Base-by-base conservation (phyloP, 2,797 vertebrate genomes). In the Mustela erminea region DNA sequence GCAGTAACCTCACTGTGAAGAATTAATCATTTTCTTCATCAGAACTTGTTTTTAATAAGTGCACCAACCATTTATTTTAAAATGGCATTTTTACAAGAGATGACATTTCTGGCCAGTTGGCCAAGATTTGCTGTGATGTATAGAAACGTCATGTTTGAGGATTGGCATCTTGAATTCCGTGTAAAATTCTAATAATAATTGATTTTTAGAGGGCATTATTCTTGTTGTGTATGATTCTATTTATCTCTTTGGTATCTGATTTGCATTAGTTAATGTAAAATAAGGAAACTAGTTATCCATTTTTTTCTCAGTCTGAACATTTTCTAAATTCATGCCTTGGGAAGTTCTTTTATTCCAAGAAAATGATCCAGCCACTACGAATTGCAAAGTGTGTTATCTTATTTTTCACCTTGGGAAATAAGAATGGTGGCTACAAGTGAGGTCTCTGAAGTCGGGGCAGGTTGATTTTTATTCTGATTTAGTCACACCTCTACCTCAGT, bases 281-380 rank as follows among this genome's bases (percentile, higher is more conserved):
- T 96, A 97, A 98, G 96, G 92, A 97, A 98, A 97, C 46, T 96
- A 62, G 78, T 90, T 98, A 92, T 89, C 87, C 91, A 29, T 90
- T 97, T 91, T 49, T 72, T 8, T 92, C 96, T 98, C 86, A 0
- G 35, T 97, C 56, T 94, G 97, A 97, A 91, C 88, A 90, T 87
- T 98, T 87, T 97, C 58, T 95, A 92, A 97, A 96, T 97, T 97
- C 82, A 58, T 7, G 35, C 95, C 89, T 98, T 91, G 68, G 93
- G 95, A 97, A 97, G 81, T 97, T 95, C 84, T 97, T 98, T 95
- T 93, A 95, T 97, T 96, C 93, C 83, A 92, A 96, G 32, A 43
- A 62, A 56, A 49, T 41, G 54, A 72, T 95, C 95, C 89, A 96
- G 98, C 96, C 60, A 93, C 58, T 94, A 85, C 96, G 96, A 97